Base-by-base conservation (phyloP, 2,888 invertebrate species). In the Chrysina gloriosa region DNA sequence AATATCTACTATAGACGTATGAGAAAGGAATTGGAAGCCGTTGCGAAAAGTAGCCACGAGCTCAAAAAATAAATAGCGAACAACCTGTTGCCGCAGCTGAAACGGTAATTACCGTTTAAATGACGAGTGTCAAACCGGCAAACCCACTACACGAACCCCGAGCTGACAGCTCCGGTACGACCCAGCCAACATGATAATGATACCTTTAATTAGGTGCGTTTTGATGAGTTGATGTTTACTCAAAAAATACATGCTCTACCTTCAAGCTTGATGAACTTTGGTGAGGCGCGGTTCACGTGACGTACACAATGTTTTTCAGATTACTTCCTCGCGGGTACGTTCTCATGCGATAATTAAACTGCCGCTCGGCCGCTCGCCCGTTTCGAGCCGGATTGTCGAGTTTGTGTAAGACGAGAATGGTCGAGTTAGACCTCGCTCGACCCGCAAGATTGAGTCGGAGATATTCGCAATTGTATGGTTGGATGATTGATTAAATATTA, bases 171-270 rank as follows among this genome's bases (percentile, higher is more conserved):
- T 75, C 72, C 69, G 72, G 69, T 71, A 69, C 68, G 67, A 54
- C 65, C 71, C 70, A 71, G 71, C 74, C 78, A 81, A 83, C 81
- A 82, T 76, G 82, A 82, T 83, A 83, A 82, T 82, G 82, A 82
- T 82, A 82, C 79, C 77, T 76, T 78, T 79, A 81, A 82, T 82
- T 81, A 81, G 80, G 75, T 73, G 73, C 72, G 76, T 78, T 78
- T 78, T 78, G 80, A 81, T 78, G 80, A 78, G 80, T 78, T 76
- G 80, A 78, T 82, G 80, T 82, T 82, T 82, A 77, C 77, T 80
- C 79, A 80, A 77, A 79, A 75, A 68, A 71, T 69, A 73, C 72
- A 73, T 71, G 71, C 72, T 69, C 72, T 72, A 70, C 67, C 69
- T 72, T 67, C 69, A 75, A 74, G 73, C 74, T 63, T 71, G 71